phyloP scores from a whole-genome alignment of 2,888 invertebrate genomes.

The Psylliodes chrysocephalus region DNA sequence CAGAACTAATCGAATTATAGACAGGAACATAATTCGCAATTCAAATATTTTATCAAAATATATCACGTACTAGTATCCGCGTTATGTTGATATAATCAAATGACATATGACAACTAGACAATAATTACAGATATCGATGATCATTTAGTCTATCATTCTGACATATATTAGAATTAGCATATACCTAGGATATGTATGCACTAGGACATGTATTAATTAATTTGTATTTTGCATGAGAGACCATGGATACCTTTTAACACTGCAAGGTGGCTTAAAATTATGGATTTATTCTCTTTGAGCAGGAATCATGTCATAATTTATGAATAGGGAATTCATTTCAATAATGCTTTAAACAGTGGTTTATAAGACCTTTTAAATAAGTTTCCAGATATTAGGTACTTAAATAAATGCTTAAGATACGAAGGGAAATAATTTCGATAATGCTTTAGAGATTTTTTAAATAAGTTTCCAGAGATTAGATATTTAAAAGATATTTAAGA shows the following conservation, averaged over 20 bases:
- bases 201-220: background rate
- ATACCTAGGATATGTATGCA: constrained; percentile 4
- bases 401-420: no score
- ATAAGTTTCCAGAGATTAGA: no score
- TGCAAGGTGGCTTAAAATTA: background rate
- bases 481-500: no score
- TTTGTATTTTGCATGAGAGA: constrained; percentile 9
- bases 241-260: constrained; percentile 5
- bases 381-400: no score
- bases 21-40: no score
- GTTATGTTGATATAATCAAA: background rate
- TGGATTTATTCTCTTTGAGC: constrained; percentile 3
- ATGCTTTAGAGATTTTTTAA: no score
- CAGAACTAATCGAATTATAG: no score
- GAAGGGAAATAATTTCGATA: no score
- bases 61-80: background rate
- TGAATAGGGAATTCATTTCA: background rate
- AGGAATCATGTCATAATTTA: background rate
- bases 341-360: background rate
- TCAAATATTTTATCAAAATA: no score
- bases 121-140: background rate
- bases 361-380: no score
- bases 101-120: background rate
- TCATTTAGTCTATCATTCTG: background rate
- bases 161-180: constrained; percentile 6